These are phyloP conservation scores for Balanococcus diminutus DNA, from an alignment of 2,888 invertebrate genomes.

Conservation along the genomic window DNA sequence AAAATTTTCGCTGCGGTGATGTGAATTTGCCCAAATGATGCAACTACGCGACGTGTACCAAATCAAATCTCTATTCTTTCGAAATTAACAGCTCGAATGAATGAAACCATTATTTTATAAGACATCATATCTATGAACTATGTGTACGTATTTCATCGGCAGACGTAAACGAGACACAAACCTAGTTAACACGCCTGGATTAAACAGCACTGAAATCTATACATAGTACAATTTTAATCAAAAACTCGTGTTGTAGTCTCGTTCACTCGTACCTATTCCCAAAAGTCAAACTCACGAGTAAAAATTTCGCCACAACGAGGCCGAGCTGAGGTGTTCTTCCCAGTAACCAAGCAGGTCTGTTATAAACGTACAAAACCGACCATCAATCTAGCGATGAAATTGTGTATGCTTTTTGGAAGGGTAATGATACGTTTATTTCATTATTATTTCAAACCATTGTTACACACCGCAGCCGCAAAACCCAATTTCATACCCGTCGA, in stretches of 20 bases:
- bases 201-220: no score
- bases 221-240: background rate
- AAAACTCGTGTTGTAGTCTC: background rate
- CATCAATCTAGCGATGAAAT: background rate
- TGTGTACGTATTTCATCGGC: no score
- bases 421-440: slow-evolving; percentile 38
- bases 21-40: no score
- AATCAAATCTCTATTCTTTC: no score
- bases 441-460: slow-evolving; percentile 26
- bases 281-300: background rate
- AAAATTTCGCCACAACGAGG: background rate
- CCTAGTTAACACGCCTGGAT: no score
- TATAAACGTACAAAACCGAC: background rate
- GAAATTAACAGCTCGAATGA: no score
- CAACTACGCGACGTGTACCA: no score
- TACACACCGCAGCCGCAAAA: background rate
- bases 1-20: background rate
- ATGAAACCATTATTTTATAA: no score
- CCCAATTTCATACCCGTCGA: background rate
- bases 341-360: background rate
- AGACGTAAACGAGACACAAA: no score
- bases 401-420: background rate
- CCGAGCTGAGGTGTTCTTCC: background rate
- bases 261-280: background rate
- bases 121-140: no score